These are phyloP conservation scores for Drosophila picticornis DNA, from an alignment of 2,888 invertebrate genomes.

Conservation along the genomic window DNA sequence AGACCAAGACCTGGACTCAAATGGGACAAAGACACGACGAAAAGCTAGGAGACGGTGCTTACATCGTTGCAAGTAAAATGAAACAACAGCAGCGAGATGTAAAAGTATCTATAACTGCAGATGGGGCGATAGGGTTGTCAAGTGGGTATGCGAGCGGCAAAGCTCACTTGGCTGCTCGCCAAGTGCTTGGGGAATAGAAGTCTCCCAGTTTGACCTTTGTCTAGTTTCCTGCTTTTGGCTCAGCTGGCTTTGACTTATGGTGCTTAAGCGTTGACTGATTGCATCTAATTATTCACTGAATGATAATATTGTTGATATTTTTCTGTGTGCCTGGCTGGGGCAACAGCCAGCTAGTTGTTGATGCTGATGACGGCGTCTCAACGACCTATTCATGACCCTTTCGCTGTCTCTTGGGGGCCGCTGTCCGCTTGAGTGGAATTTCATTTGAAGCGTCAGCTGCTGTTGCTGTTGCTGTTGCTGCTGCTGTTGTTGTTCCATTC, in stretches of 20 bases:
- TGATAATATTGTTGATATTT: slow-evolving; percentile 78
- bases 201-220: slow-evolving; percentile 64
- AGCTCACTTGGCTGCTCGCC: slow-evolving; percentile 32
- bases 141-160: slow-evolving; percentile 27
- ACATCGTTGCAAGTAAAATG: slow-evolving; percentile 52
- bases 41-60: slow-evolving; percentile 18
- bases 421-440: slow-evolving; percentile 59
- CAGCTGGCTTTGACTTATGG: slow-evolving; percentile 75
- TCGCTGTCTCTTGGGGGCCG: slow-evolving; percentile 62
- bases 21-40: slow-evolving; percentile 25
- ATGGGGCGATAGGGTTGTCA: slow-evolving; percentile 56
- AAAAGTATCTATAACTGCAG: slow-evolving; percentile 63
- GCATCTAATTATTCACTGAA: slow-evolving; percentile 83
- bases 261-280: slow-evolving; percentile 83
- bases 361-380: slow-evolving; percentile 70
- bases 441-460: slow-evolving; percentile 62
- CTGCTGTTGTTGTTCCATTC: slow-evolving; percentile 43
- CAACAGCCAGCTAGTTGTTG: slow-evolving; percentile 41
- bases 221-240: slow-evolving; percentile 57
- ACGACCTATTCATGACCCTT: slow-evolving; percentile 77
- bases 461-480: slow-evolving; percentile 43
- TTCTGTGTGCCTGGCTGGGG: slow-evolving; percentile 47
- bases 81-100: slow-evolving; percentile 46
- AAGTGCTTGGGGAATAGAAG: slow-evolving; percentile 27
- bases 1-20: slow-evolving; percentile 18